These are phyloP conservation scores for Tympanuchus pallidicinctus DNA, from an alignment of 2,113 vertebrate genomes.

Conservation along the genomic window DNA sequence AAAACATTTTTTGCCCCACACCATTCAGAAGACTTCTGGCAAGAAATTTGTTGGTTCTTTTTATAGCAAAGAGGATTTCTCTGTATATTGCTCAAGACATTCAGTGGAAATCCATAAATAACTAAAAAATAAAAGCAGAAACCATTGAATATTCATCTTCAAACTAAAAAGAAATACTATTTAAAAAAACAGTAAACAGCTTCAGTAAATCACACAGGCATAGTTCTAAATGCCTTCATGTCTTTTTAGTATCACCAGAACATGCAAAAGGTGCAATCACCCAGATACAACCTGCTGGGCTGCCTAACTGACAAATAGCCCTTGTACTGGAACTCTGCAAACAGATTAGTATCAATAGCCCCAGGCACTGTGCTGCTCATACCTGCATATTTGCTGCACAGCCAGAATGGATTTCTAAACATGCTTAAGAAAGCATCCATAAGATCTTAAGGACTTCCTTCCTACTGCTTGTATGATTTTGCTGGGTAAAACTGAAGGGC, in stretches of 20 bases:
- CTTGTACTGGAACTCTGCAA: not conserved
- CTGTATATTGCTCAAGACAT: not conserved
- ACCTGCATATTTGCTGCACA: not conserved
- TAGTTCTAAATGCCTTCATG: not conserved
- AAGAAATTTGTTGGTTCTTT: not conserved
- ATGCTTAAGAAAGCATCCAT: not conserved
- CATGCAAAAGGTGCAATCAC: not conserved
- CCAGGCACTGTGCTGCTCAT: not conserved
- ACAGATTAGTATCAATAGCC: not conserved
- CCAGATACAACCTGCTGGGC: not conserved
- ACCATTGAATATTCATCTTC: conserved; percentile 12
- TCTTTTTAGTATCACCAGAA: not conserved
- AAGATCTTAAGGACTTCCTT: not conserved
- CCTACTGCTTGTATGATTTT: not conserved
- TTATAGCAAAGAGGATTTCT: conserved; percentile 32
- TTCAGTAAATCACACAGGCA: not conserved
- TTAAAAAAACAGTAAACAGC: not conserved
- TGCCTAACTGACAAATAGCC: not conserved
- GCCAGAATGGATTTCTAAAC: not conserved
- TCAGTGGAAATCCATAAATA: conserved; percentile 32
- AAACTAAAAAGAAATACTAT: not conserved
- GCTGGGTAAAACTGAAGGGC: not conserved
- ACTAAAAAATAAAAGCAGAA: conserved; percentile 5
- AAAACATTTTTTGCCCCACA: not conserved
- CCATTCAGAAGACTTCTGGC: not conserved